A percentile compares a stretch with the other conserved stretches of the same genome.
These are phyloP conservation scores for Ia io DNA, from an alignment of 2,113 vertebrate genomes.

Conservation along the genomic window DNA sequence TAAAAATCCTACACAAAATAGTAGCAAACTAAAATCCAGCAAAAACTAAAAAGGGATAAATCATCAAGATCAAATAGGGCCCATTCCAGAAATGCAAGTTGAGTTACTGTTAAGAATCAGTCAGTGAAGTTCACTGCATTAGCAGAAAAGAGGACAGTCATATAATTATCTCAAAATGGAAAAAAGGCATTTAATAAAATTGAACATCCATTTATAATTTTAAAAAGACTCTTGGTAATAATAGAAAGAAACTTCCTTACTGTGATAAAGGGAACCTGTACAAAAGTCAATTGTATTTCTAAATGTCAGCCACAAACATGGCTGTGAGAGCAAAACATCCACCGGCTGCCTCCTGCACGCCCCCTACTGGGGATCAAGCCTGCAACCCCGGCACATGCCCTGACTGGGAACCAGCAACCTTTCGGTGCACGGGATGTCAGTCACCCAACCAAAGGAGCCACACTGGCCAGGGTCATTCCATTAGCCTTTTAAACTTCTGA, in stretches of 20 bases:
- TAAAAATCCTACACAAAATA: slow-evolving; percentile 27
- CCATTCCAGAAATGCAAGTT: neutral
- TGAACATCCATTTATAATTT: neutral
- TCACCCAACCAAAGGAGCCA: neutral
- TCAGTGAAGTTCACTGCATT: neutral
- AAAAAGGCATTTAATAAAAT: neutral
- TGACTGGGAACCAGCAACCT: neutral
- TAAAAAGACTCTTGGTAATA: neutral
- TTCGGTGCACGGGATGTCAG: neutral
- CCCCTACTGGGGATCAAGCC: neutral
- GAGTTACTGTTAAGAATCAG: neutral
- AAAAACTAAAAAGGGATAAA: neutral
- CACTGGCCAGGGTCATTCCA: neutral
- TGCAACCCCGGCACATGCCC: no score
- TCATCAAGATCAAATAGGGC: neutral
- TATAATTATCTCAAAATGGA: neutral
- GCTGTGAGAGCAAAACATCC: neutral
- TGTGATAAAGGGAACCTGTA: neutral
- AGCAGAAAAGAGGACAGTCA: neutral
- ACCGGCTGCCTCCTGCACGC: neutral
- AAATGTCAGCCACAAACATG: neutral
- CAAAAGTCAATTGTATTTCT: neutral
- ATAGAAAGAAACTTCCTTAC: neutral
- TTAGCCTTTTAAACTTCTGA: neutral
- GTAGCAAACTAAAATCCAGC: neutral